Base-by-base conservation (phyloP, 2,888 invertebrate species). In the Oxytorus armatus region DNA sequence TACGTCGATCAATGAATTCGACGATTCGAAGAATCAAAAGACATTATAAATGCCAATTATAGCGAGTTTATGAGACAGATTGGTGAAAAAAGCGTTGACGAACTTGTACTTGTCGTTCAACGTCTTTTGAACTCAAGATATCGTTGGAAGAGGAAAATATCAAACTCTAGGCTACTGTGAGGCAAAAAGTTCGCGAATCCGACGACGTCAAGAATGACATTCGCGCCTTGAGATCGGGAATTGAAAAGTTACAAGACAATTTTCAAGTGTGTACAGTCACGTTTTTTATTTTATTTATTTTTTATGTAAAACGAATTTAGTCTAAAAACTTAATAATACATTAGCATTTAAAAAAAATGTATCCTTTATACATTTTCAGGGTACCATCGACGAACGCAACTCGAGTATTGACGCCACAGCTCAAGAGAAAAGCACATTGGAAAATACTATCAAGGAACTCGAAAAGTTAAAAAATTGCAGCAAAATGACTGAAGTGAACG, bases 141-240 rank as follows among this genome's bases (percentile, higher is more conserved):
- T 68, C 69, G 1, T 78, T 89, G 0, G 85, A 86, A 16, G 85
- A 85, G 18, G 89, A 90, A 42, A 90, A 89, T 57, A 68, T 65
- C 2, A 87, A 85, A 53, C 76, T 91, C 18, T 69, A 79, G 7
- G 70, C 79, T 0, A 86, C 85, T 25, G 72, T 90, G 11, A 74
- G 86, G 25, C 39, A 83, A 2, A 89, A 90, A 75, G 85, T 83
- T 75, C 85, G 82, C 0, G 89, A 90, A 76, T 80, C 85, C 16
- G 86, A 88, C 4, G 91, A 90, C 25, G 86, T 91, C 11, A 86
- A 88, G 53, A 87, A 79, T 16, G 87, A 85, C 23, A 79, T 91
- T 33, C 79, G 72, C 11, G 86, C 86, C 4, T 82, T 91, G n/a
- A 90, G 87, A 76, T 69, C 83, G 10, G 87, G 85, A 18, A 87